phyloP scores from a whole-genome alignment of 1,140 invertebrate genomes.

The Littorina saxatilis region DNA sequence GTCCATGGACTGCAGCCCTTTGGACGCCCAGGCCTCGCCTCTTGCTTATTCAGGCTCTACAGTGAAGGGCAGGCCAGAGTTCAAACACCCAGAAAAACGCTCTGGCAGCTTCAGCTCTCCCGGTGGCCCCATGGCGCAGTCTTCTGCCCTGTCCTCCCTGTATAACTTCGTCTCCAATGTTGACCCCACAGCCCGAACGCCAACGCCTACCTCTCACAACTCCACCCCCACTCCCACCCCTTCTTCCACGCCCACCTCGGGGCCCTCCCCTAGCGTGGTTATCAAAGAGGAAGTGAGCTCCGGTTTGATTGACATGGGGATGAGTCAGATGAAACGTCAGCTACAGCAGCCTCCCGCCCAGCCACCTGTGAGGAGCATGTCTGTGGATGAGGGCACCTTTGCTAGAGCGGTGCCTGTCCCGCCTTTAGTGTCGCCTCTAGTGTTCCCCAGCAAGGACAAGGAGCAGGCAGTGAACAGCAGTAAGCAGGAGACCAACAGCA shows the following conservation, averaged over 20 bases:
- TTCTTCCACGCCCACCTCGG: conserved; percentile 20
- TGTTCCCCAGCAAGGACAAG: neutral
- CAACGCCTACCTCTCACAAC: conserved; percentile 25
- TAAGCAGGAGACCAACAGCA: neutral
- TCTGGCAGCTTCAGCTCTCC: conserved; percentile 9
- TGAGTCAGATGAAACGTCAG: neutral
- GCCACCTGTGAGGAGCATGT: neutral
- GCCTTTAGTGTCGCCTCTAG: neutral
- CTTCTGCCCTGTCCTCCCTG: conserved; percentile 40
- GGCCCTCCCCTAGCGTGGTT: conserved; percentile 3
- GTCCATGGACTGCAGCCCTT: conserved; percentile 25
- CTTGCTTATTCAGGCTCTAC: neutral
- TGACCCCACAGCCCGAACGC: conserved; percentile 15
- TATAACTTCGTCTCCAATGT: conserved; percentile 44
- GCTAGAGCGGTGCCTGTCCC: neutral
- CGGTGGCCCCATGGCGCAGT: neutral
- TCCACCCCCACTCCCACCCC: conserved; percentile 28
- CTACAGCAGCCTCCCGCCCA: conserved; percentile 4
- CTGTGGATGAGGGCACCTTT: neutral
- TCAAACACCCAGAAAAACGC: conserved; percentile 27
- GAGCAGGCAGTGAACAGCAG: neutral
- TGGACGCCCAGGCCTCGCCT: neutral
- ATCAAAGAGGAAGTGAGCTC: neutral
- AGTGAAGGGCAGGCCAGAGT: neutral
- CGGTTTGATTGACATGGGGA: neutral